A percentile compares a stretch with the other conserved stretches of the same genome.
Evolutionary conservation across 2,113 vertebrate genomes (phyloP).

Genomic region (Rafetus swinhoei): DNA sequence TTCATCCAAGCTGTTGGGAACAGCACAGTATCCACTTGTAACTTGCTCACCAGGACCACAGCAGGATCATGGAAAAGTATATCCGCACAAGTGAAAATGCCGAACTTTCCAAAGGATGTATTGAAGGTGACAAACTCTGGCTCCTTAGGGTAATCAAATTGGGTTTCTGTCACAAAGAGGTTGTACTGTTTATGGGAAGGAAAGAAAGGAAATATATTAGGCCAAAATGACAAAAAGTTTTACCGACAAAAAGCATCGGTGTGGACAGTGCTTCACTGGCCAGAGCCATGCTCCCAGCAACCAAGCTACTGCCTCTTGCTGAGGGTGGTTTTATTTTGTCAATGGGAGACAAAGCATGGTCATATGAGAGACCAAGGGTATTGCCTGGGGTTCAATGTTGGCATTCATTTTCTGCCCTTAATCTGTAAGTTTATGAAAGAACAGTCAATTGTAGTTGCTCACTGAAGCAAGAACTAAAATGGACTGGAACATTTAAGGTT

Average conservation of each 20-base stretch:
- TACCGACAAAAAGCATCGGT: no score
- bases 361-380: background rate
- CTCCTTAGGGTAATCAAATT: slow-evolving; percentile 79
- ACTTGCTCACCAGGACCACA: slow-evolving; percentile 73
- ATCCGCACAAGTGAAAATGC: slow-evolving; percentile 86
- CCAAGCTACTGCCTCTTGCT: no score
- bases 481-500: background rate
- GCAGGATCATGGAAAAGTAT: slow-evolving; percentile 81
- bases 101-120: slow-evolving; percentile 86
- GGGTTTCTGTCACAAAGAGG: slow-evolving; percentile 79
- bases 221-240: background rate
- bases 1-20: slow-evolving; percentile 58
- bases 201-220: background rate
- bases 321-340: no score
- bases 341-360: no score
- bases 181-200: slow-evolving; percentile 69
- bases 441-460: background rate
- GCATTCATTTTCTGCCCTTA: background rate
- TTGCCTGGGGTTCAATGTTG: background rate
- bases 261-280: no score
- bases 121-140: slow-evolving; percentile 79
- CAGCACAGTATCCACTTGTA: slow-evolving; percentile 70
- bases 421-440: background rate
- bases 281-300: no score
- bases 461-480: background rate